phyloP scores from a whole-genome alignment of 2,113 vertebrate genomes.

The Hippocampus abdominalis region DNA sequence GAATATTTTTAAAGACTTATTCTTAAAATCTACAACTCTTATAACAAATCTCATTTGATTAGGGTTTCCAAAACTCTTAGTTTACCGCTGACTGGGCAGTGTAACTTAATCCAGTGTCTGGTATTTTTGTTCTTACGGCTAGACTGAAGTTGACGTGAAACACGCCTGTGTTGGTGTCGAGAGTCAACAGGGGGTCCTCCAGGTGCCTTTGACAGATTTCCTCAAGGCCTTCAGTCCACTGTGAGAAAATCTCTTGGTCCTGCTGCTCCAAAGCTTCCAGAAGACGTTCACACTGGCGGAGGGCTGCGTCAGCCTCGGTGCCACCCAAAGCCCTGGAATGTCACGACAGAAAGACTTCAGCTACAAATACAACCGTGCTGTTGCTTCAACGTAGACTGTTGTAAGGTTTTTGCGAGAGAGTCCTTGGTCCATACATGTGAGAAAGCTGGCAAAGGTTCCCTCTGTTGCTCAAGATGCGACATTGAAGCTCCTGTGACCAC shows the following conservation, averaged over 20 bases:
- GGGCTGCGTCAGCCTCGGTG: slow-evolving; percentile 63
- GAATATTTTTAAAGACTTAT: too few species aligned
- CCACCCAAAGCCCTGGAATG: slow-evolving; percentile 57
- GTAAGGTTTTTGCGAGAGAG: neutral
- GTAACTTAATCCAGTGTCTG: neutral
- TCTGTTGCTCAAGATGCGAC: slow-evolving; percentile 65
- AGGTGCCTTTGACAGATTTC: slow-evolving; percentile 67
- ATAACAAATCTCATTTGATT: too few species aligned
- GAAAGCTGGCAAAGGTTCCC: slow-evolving; percentile 64
- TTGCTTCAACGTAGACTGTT: neutral
- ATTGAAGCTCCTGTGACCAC: slow-evolving; percentile 68
- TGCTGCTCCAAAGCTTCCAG: slow-evolving; percentile 67
- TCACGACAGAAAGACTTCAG: neutral
- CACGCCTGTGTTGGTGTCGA: slow-evolving; percentile 50
- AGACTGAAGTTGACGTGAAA: slow-evolving; percentile 72
- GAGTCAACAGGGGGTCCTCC: slow-evolving; percentile 57
- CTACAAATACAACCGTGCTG: neutral
- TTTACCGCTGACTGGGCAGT: too few species aligned
- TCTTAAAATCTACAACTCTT: too few species aligned
- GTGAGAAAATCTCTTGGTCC: slow-evolving; percentile 58
- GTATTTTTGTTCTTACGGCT: slow-evolving; percentile 55
- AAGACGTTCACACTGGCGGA: slow-evolving; percentile 70
- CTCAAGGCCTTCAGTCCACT: slow-evolving; percentile 64
- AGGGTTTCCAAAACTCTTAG: too few species aligned
- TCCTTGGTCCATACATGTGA: slow-evolving; percentile 47